Percentiles rank a stretch among this genome's conserved stretches.
phyloP scores from a whole-genome alignment of 2,888 invertebrate species.

The Xestia rhomboidea region DNA sequence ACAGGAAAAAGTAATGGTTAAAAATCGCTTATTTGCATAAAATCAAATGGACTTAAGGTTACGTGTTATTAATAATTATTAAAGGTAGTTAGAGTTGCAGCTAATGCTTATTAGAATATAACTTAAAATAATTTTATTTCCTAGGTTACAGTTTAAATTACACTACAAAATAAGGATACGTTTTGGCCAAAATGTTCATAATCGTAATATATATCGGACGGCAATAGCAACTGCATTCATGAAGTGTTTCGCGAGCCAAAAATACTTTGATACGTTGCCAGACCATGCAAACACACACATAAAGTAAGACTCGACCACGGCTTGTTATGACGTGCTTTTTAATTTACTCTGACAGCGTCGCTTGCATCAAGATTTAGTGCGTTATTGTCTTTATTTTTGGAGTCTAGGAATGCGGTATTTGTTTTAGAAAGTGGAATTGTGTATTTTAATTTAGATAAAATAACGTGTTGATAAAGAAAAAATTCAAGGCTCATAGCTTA shows the following conservation, averaged over 20 bases:
- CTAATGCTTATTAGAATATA: not conserved
- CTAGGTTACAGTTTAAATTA: not conserved
- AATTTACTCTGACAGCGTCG: slow-evolving; percentile 65
- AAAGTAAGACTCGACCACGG: slow-evolving; percentile 71
- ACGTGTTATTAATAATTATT: not conserved
- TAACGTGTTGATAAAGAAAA: not conserved
- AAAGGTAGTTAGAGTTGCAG: not conserved
- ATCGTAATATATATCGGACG: slow-evolving; percentile 77
- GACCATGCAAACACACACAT: slow-evolving; percentile 83
- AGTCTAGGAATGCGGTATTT: slow-evolving; percentile 12
- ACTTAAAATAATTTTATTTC: not conserved
- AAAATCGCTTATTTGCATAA: not conserved
- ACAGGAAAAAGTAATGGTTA: not conserved
- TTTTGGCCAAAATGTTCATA: slow-evolving; percentile 64
- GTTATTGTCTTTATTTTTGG: slow-evolving; percentile 28
- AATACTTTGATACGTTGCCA: slow-evolving; percentile 89
- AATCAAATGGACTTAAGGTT: not conserved
- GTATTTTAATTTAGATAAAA: not conserved
- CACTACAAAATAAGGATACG: slow-evolving; percentile 21
- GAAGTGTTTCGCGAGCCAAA: slow-evolving; percentile 86
- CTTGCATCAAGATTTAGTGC: slow-evolving; percentile 20
- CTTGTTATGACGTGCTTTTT: slow-evolving; percentile 72
- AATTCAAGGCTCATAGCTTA: not conserved
- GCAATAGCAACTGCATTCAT: slow-evolving; percentile 84
- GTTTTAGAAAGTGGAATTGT: not conserved